phyloP scores from a whole-genome alignment of 2,113 vertebrate genomes.

The Syngnathus typhle region DNA sequence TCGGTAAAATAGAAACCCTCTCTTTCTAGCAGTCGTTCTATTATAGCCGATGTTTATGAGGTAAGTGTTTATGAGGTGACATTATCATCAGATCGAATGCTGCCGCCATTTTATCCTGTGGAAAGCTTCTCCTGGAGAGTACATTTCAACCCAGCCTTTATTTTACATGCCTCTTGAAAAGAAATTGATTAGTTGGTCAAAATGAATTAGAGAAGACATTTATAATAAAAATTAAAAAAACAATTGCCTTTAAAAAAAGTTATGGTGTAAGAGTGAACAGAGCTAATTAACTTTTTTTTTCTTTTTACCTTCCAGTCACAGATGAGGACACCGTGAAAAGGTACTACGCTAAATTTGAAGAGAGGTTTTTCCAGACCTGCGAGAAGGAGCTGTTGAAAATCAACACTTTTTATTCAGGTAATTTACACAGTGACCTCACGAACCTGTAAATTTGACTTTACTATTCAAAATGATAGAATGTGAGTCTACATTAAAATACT shows the following conservation, averaged over 20 bases:
- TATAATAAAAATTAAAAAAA: too few relatives aligned
- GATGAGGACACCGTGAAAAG: constrained; percentile 96
- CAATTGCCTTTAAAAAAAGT: background rate
- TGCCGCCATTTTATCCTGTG: background rate
- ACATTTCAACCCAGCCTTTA: background rate
- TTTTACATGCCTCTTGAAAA: background rate
- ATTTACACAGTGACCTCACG: background rate
- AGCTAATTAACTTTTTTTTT: background rate
- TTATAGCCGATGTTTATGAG: constrained; percentile 29
- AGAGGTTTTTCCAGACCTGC: constrained; percentile 97
- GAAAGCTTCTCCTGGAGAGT: constrained; percentile 10
- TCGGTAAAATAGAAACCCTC: constrained; percentile 32
- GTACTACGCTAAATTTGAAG: constrained; percentile 98
- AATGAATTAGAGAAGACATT: background rate
- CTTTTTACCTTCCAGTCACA: constrained; percentile 72
- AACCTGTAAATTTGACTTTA: too few relatives aligned
- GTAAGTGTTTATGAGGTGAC: background rate
- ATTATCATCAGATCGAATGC: constrained; percentile 15
- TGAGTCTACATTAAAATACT: too few relatives aligned
- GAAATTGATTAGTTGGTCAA: background rate
- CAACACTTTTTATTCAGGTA: constrained; percentile 99
- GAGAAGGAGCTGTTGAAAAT: constrained; percentile 99
- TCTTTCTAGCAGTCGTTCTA: constrained; percentile 21
- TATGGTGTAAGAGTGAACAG: background rate
- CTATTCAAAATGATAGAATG: too few relatives aligned